Percentiles rank a stretch among this genome's conserved stretches.
These are phyloP conservation scores for Iselma pallidipennis DNA, from an alignment of 2,888 invertebrate genomes.

Conservation along the genomic window DNA sequence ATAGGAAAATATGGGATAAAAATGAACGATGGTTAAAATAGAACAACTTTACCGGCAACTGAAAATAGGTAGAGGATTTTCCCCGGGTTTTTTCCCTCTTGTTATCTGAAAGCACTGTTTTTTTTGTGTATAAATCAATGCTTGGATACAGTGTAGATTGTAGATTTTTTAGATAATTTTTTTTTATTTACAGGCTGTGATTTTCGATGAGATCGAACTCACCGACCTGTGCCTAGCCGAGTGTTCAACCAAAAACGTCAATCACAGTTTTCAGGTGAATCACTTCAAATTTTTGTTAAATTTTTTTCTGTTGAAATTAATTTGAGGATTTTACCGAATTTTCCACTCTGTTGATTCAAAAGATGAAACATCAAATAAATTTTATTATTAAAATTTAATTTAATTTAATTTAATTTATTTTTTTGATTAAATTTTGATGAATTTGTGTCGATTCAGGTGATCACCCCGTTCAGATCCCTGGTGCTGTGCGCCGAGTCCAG, in stretches of 20 bases:
- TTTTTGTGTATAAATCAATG: too few species aligned
- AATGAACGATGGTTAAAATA: too few species aligned
- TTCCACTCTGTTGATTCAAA: too few species aligned
- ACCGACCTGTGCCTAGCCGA: slow-evolving; percentile 84
- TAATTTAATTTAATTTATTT: too few species aligned
- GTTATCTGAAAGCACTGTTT: too few species aligned
- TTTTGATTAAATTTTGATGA: slow-evolving; percentile 5
- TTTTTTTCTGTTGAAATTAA: not conserved
- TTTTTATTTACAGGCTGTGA: slow-evolving; percentile 72
- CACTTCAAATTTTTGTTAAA: not conserved
- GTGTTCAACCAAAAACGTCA: slow-evolving; percentile 84
- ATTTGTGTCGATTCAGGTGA: slow-evolving; percentile 58
- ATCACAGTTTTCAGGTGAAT: slow-evolving; percentile 84
- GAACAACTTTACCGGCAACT: too few species aligned
- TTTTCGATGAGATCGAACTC: slow-evolving; percentile 87
- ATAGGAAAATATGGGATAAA: too few species aligned
- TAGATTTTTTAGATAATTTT: not conserved
- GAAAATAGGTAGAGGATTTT: too few species aligned
- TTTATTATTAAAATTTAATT: too few species aligned
- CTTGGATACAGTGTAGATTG: too few species aligned
- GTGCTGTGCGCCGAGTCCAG: slow-evolving; percentile 80
- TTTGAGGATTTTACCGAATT: slow-evolving; percentile 3
- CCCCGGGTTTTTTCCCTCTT: too few species aligned
- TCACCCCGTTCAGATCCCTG: slow-evolving; percentile 77
- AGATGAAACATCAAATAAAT: too few species aligned